Percentiles rank a stretch among this genome's conserved stretches.
These are phyloP conservation scores for Macrotis lagotis DNA, from an alignment of 2,113 vertebrate genomes.

Conservation along the genomic window DNA sequence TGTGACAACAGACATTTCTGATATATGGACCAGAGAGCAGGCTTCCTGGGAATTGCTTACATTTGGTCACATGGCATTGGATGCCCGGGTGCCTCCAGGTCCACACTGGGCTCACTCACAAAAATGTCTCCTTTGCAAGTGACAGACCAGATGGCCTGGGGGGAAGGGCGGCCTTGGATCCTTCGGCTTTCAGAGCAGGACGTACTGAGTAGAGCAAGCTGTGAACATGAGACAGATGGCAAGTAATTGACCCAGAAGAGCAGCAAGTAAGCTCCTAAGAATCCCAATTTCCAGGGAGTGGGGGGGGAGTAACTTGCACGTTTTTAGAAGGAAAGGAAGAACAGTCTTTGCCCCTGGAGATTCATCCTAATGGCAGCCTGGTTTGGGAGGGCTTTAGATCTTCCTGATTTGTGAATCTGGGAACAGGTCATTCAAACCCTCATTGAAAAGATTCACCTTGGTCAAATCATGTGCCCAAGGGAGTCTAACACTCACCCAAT, in stretches of 20 bases:
- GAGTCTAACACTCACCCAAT: slow-evolving; percentile 91
- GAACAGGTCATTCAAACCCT: not conserved
- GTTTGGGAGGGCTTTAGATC: not conserved
- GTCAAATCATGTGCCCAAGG: not conserved
- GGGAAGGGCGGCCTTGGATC: slow-evolving; percentile 91
- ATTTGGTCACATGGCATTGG: slow-evolving; percentile 93
- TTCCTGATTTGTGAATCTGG: not conserved
- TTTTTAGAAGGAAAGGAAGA: not conserved
- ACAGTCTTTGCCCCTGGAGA: not conserved
- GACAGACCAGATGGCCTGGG: slow-evolving; percentile 95
- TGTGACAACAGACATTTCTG: not conserved
- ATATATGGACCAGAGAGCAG: not conserved
- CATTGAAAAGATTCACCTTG: not conserved
- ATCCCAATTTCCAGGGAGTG: not conserved
- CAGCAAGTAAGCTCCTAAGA: not conserved
- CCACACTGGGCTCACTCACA: slow-evolving; percentile 91
- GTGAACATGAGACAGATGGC: not conserved
- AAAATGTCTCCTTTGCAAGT: slow-evolving; percentile 99
- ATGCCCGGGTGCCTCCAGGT: slow-evolving; percentile 88
- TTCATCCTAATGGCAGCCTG: not conserved
- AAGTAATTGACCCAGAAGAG: not conserved
- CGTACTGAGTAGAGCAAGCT: slow-evolving; percentile 93
- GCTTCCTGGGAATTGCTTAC: slow-evolving; percentile 82
- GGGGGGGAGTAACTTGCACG: not conserved
- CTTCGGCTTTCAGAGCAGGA: slow-evolving; percentile 93